Evolutionary conservation across 2,797 vertebrate species (phyloP).

Genomic region (Echeneis naucrates): DNA sequence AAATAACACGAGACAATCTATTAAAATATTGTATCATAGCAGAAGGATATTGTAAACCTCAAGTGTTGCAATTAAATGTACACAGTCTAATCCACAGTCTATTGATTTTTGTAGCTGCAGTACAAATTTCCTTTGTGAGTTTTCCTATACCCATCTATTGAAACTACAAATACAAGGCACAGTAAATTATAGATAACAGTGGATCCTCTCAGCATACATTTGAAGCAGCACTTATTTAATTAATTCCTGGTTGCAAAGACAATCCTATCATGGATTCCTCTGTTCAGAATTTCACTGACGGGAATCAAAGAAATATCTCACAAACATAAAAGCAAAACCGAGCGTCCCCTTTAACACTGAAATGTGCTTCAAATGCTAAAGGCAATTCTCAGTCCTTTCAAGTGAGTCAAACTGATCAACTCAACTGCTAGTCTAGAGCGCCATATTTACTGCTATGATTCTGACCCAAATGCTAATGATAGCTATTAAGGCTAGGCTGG

Average conservation of each 20-base stretch:
- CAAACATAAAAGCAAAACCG: constrained; percentile 39
- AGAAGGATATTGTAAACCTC: constrained; percentile 53
- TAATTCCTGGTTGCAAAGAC: constrained; percentile 49
- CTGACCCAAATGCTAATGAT: constrained; percentile 79
- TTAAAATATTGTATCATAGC: constrained; percentile 50
- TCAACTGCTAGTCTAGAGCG: constrained; percentile 48
- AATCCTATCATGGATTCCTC: constrained; percentile 42
- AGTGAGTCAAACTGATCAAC: constrained; percentile 64
- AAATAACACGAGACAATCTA: constrained; percentile 46
- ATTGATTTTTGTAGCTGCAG: constrained; percentile 66
- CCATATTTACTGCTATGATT: constrained; percentile 65
- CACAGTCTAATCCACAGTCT: constrained; percentile 55
- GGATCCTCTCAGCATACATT: constrained; percentile 46
- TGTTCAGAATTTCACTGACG: constrained; percentile 25
- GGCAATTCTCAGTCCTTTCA: constrained; percentile 51
- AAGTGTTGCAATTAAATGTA: constrained; percentile 67
- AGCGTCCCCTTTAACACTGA: constrained; percentile 43
- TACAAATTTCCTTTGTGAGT: constrained; percentile 62
- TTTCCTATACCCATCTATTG: constrained; percentile 55
- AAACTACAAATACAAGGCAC: constrained; percentile 57
- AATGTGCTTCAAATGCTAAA: constrained; percentile 53
- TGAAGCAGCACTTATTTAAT: constrained; percentile 56
- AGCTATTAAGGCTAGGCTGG: constrained; percentile 73
- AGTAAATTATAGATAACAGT: constrained; percentile 66
- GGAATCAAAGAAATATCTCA: constrained; percentile 56